Conservation (phyloP, 2,797 vertebrate species). For the Semaprochilodus insignis region DNA sequence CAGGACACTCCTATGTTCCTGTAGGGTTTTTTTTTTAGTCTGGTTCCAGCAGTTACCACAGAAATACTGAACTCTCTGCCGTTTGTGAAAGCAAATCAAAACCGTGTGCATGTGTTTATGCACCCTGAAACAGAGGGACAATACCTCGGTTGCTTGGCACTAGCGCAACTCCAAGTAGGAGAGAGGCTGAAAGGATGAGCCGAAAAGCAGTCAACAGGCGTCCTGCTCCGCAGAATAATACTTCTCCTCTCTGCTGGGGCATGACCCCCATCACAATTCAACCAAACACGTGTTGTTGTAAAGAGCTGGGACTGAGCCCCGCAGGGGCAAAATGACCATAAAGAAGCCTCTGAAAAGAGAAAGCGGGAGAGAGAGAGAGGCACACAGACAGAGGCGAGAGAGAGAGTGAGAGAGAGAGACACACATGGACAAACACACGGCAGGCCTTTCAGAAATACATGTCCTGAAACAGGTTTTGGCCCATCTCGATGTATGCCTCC, state of each 20-base stretch:
- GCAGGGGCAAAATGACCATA: not conserved
- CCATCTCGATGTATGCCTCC: slow-evolving; percentile 96
- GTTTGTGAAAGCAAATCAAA: not conserved
- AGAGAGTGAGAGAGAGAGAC: not conserved
- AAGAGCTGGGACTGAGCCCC: not conserved
- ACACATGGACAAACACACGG: not conserved
- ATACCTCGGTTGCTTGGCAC: slow-evolving; percentile 35
- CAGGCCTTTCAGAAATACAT: slow-evolving; percentile 85
- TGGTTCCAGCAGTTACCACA: slow-evolving; percentile 19
- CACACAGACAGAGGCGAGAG: not conserved
- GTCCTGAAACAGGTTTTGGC: slow-evolving; percentile 93
- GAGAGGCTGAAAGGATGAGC: not conserved
- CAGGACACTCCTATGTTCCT: not conserved
- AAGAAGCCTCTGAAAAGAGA: not conserved
- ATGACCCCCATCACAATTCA: slow-evolving; percentile 21
- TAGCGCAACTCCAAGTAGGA: not conserved
- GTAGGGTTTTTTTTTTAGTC: not conserved
- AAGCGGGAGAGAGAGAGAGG: not conserved
- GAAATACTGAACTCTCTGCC: slow-evolving; percentile 32
- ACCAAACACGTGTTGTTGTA: not conserved
- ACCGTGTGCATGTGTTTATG: slow-evolving; percentile 11
- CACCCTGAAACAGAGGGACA: slow-evolving; percentile 6
- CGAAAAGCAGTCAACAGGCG: slow-evolving; percentile 11
- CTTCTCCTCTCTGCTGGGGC: slow-evolving; percentile 17
- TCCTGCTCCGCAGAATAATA: slow-evolving; percentile 24